A percentile compares a stretch with the other conserved stretches of the same genome.
Evolutionary conservation across 2,888 invertebrate species (phyloP).

Genomic region (Apomyelois bistriatella): DNA sequence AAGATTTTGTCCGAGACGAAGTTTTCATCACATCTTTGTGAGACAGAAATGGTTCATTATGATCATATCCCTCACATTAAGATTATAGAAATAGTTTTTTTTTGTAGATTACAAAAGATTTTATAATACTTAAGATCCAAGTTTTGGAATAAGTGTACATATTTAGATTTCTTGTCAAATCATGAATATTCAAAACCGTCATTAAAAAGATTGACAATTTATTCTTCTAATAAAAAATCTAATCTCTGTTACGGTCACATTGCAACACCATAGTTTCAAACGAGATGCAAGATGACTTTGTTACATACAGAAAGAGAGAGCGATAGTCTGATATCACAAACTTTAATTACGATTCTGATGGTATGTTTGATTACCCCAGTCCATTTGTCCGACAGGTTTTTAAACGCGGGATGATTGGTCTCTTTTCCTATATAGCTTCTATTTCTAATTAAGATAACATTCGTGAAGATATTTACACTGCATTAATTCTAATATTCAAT

Average conservation of each 20-base stretch:
- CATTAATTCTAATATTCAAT: conserved; percentile 4
- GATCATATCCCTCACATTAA: too few species aligned
- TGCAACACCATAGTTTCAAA: background rate
- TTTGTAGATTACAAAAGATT: too few species aligned
- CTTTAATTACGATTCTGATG: conserved; percentile 39
- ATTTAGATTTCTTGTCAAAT: background rate
- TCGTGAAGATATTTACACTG: conserved; percentile 14
- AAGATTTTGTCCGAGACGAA: too few species aligned
- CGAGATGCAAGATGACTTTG: conserved; percentile 1
- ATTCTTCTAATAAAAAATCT: background rate
- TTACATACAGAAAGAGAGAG: conserved; percentile 10
- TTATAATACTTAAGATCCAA: too few species aligned
- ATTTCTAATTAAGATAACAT: conserved; percentile 22
- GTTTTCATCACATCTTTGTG: too few species aligned
- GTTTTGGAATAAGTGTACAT: too few species aligned
- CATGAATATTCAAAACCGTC: background rate
- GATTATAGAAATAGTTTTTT: too few species aligned
- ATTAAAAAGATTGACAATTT: background rate
- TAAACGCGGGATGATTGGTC: conserved; percentile 21
- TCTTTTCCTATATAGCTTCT: conserved; percentile 21
- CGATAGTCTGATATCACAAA: conserved; percentile 24
- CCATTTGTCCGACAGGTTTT: conserved; percentile 20
- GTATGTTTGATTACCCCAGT: conserved; percentile 35
- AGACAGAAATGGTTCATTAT: too few species aligned
- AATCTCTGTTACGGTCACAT: background rate